Percentiles rank a stretch among this genome's conserved stretches.
phyloP scores from a whole-genome alignment of 1,140 invertebrate species.

The Ceratina australensis region DNA sequence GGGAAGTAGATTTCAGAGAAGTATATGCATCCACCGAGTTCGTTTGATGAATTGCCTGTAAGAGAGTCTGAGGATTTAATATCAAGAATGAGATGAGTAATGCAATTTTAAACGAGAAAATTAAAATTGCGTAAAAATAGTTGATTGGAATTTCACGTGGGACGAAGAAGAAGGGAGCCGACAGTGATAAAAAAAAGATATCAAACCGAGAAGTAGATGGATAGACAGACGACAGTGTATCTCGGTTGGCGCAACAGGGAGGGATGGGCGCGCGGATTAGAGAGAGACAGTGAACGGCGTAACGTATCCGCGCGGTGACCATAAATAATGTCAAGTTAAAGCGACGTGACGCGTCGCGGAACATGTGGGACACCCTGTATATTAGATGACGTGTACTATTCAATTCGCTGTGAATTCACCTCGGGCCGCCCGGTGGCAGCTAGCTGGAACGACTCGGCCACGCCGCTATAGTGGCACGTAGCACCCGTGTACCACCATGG shows the following conservation, averaged over 20 bases:
- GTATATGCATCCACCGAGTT: not conserved
- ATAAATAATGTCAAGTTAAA: conserved; percentile 62
- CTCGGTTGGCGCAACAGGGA: not conserved
- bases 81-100: no score
- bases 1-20: not conserved
- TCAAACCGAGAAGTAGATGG: conserved; percentile 12
- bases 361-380: conserved; percentile 71
- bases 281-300: conserved; percentile 9
- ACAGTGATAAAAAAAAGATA: not conserved
- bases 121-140: no score
- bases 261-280: not conserved
- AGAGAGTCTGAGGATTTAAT: not conserved
- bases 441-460: conserved; percentile 54
- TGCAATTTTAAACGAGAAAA: no score
- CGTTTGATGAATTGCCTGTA: not conserved
- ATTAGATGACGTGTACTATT: conserved; percentile 72
- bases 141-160: no score
- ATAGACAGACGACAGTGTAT: no score
- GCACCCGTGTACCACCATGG: conserved; percentile 40
- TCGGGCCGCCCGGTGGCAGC: conserved; percentile 46
- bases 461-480: conserved; percentile 37
- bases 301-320: conserved; percentile 33
- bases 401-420: conserved; percentile 63
- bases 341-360: conserved; percentile 63
- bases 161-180: no score